These are phyloP conservation scores for Habrosyne pyritoides DNA, from an alignment of 2,888 invertebrate genomes.

Conservation along the genomic window DNA sequence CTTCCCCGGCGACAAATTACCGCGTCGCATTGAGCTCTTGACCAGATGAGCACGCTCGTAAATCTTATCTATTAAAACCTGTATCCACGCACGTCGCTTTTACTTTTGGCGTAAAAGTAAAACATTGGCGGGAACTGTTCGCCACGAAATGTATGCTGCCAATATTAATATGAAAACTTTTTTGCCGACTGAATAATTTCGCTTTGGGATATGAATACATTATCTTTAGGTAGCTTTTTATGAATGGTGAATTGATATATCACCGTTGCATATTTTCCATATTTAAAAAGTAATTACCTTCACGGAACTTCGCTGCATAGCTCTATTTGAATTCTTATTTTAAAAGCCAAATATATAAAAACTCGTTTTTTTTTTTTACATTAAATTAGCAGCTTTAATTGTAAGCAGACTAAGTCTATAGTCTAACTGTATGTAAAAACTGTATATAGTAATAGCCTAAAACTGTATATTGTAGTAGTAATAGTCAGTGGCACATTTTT, in stretches of 20 bases:
- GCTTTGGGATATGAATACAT: neutral
- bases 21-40: conserved; percentile 54
- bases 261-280: neutral
- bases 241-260: neutral
- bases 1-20: conserved; percentile 60
- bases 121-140: neutral
- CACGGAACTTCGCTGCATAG: no score
- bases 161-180: neutral
- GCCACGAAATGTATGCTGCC: neutral
- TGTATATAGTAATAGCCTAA: no score
- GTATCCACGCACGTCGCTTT: conserved; percentile 24
- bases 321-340: no score
- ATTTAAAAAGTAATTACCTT: neutral
- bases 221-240: neutral
- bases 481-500: no score
- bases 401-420: no score
- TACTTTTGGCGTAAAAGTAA: neutral
- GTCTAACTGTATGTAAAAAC: no score
- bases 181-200: neutral
- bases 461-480: no score
- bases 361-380: no score
- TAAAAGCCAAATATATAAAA: no score
- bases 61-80: conserved; percentile 73
- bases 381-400: no score
- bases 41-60: conserved; percentile 70